Percentiles rank a stretch among this genome's conserved stretches.
Evolutionary conservation across 2,113 vertebrate species (phyloP).

Genomic region (Salvelinus namaycush): DNA sequence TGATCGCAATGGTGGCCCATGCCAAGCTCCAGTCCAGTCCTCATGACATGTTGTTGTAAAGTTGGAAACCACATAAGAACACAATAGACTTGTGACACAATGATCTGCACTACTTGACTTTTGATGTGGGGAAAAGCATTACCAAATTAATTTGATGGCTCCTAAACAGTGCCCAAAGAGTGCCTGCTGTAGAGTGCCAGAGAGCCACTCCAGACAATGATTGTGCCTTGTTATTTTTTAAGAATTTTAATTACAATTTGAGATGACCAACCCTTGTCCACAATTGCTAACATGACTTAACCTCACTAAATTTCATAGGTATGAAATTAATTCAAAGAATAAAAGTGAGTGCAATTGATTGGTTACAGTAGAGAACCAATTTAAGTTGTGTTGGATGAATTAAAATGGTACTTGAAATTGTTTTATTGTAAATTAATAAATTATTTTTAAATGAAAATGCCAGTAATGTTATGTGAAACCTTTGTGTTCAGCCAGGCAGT

Average conservation of each 20-base stretch:
- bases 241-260: no score
- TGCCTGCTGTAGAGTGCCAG: background rate
- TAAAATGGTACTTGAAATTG: no score
- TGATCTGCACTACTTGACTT: background rate
- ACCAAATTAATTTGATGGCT: background rate
- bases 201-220: background rate
- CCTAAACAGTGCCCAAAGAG: background rate
- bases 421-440: no score
- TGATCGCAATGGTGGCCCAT: slow-evolving; percentile 53
- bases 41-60: background rate
- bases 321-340: no score
- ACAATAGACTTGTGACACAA: background rate
- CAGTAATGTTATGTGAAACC: no score
- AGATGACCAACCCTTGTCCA: background rate
- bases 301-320: no score
- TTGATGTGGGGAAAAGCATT: background rate
- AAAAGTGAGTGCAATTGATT: no score
- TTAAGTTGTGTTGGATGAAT: no score
- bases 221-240: background rate
- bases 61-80: background rate
- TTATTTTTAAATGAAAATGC: no score
- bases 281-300: no score
- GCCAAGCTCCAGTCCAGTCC: background rate
- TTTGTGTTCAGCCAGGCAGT: no score
- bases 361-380: no score